A percentile compares a stretch with the other conserved stretches of the same genome.
phyloP scores from a whole-genome alignment of 2,888 invertebrate species.

The Cryptus viduatorius region DNA sequence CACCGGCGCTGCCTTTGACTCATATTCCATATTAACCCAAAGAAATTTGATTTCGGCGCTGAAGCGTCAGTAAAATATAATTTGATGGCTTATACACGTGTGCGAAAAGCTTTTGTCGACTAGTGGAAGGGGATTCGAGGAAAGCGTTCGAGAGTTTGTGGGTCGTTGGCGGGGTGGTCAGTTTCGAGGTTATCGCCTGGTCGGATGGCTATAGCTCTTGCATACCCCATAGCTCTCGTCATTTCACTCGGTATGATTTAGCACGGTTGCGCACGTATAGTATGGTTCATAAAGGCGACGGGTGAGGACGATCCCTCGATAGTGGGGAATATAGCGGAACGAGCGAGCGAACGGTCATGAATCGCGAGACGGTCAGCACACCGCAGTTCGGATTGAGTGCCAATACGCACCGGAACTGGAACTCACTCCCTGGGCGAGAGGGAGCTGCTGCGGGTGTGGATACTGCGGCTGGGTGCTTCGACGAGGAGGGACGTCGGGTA shows the following conservation, averaged over 20 bases:
- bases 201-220: slow-evolving; percentile 44
- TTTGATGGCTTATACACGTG: slow-evolving; percentile 1
- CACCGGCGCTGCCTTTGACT: not conserved
- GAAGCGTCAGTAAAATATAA: slow-evolving; percentile 56
- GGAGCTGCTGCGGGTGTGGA: slow-evolving; percentile 36
- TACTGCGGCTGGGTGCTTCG: slow-evolving; percentile 18
- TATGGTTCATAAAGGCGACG: slow-evolving; percentile 50
- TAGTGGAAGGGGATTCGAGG: slow-evolving; percentile 19
- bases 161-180: slow-evolving; percentile 52
- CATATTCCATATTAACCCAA: not conserved
- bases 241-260: slow-evolving; percentile 61
- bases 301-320: slow-evolving; percentile 59
- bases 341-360: slow-evolving; percentile 63
- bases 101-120: slow-evolving; percentile 27
- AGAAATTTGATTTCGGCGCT: no score
- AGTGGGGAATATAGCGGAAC: slow-evolving; percentile 44
- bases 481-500: slow-evolving; percentile 52
- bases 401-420: slow-evolving; percentile 62
- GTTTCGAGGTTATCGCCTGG: slow-evolving; percentile 54
- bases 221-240: slow-evolving; percentile 39
- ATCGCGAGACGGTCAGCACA: slow-evolving; percentile 62
- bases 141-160: slow-evolving; percentile 46
- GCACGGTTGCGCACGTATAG: slow-evolving; percentile 35
- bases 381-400: slow-evolving; percentile 57
- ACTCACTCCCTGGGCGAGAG: slow-evolving; percentile 51